These are phyloP conservation scores for Cinclus cinclus DNA, from an alignment of 2,113 vertebrate genomes.

Conservation along the genomic window DNA sequence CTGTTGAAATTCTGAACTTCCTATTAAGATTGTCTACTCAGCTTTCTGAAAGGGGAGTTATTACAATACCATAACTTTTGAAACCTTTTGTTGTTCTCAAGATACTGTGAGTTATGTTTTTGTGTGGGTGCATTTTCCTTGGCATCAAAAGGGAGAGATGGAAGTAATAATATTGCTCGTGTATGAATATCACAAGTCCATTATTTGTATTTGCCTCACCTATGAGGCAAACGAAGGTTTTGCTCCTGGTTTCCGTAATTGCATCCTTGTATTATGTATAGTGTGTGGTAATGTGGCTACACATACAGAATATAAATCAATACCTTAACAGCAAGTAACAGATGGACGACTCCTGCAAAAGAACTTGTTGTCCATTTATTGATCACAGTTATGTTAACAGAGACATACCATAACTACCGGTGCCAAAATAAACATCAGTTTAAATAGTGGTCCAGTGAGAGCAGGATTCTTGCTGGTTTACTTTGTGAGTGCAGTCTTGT, in stretches of 20 bases:
- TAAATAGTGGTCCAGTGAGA: slow-evolving; percentile 23
- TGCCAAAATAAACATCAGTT: slow-evolving; percentile 44
- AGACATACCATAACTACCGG: background rate
- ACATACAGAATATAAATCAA: slow-evolving; percentile 33
- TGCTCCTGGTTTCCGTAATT: slow-evolving; percentile 26
- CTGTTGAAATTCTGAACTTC: slow-evolving; percentile 56
- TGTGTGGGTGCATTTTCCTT: background rate
- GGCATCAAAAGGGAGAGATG: background rate
- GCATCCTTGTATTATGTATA: background rate
- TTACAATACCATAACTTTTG: slow-evolving; percentile 35
- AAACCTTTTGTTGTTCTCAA: slow-evolving; percentile 18
- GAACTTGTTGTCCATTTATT: slow-evolving; percentile 51
- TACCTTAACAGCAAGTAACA: slow-evolving; percentile 39
- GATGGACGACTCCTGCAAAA: slow-evolving; percentile 16
- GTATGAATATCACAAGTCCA: background rate
- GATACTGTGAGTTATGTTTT: background rate
- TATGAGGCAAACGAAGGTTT: background rate
- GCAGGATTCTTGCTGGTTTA: background rate
- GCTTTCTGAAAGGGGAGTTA: slow-evolving; percentile 54
- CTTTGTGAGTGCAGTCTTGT: background rate
- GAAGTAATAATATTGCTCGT: background rate
- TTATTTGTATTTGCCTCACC: background rate
- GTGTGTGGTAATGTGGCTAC: slow-evolving; percentile 24
- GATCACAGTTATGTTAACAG: slow-evolving; percentile 43
- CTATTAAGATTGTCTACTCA: slow-evolving; percentile 65